These are phyloP conservation scores for Hippasteria phrygiana DNA, from an alignment of 53 echinoderm and acorn worm species.

Conservation along the genomic window DNA sequence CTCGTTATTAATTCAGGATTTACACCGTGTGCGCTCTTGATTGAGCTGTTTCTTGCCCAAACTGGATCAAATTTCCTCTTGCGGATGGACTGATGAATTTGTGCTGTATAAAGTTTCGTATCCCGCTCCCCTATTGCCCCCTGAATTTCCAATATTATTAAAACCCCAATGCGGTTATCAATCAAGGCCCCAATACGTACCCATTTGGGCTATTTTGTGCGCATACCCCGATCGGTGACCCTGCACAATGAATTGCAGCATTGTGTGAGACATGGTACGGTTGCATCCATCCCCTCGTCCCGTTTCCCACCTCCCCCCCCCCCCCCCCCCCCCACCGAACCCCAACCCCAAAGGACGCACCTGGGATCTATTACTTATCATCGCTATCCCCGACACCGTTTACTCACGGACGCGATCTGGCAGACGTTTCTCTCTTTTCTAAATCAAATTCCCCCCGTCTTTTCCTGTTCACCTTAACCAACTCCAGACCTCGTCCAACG, in stretches of 20 bases:
- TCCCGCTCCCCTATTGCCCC: too few relatives aligned
- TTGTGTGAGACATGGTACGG: background rate
- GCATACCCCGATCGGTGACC: background rate
- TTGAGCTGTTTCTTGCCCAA: too few relatives aligned
- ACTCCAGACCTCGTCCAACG: constrained; percentile 71
- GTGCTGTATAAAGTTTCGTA: too few relatives aligned
- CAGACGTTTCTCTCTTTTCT: background rate
- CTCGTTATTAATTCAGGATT: too few relatives aligned
- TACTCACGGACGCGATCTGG: constrained; percentile 34
- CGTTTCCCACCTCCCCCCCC: background rate
- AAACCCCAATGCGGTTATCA: background rate
- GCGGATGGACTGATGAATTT: background rate
- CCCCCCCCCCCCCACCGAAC: background rate
- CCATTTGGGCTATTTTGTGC: background rate
- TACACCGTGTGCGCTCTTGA: too few relatives aligned
- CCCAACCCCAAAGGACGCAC: background rate
- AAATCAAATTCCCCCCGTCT: constrained; percentile 55
- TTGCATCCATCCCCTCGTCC: background rate
- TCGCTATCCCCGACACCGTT: constrained; percentile 44
- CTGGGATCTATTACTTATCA: constrained; percentile 50
- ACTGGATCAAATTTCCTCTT: too few relatives aligned
- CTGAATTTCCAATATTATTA: background rate
- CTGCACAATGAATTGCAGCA: background rate
- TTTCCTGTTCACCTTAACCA: constrained; percentile 49
- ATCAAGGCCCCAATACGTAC: background rate